Evolutionary conservation across 2,113 vertebrate genomes (phyloP), one percentile per base, ranked within the genome.

Genomic region (Rhea americana): DNA sequence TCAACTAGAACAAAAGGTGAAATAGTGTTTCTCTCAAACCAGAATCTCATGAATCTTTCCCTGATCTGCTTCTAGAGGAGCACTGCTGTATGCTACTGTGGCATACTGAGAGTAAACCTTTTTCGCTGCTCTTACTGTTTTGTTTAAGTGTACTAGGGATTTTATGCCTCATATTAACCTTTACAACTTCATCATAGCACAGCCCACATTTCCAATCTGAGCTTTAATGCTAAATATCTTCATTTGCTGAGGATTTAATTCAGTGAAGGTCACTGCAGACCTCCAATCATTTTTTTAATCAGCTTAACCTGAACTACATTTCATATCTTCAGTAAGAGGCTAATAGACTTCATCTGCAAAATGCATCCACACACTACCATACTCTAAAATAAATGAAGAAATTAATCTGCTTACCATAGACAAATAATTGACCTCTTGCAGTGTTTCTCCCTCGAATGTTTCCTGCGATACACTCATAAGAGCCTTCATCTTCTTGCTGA

Each of bases 401-500:
- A 51, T 35, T 9, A 90, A 87, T 92, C 84, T 85, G 82, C 97
- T 98, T 96, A 99, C 98, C 98, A 51, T 98, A 98, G 96, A 98
- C 98, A 79, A 98, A 56, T 53, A 99, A 98, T 86, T 98, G 98
- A 75, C 98, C 98, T 97, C 96, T 98, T 72, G 98, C 98, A 82
- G 96, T 82, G 82, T 98, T 99, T 90, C 63, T 96, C 96, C 98
- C 98, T 94, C 98, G 96, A 80, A 96, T 96, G 93, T 99, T 99
- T 94, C 97, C 98, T 11, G 98, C 98, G 1, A 93, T 51, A 51
- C 98, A 99, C 91, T 99, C 98, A 8, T 99, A 99, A 91, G 95
- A 87, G 6, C 98, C 98, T 81, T 98, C 98, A 45, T 99, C 99
- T 94, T 99, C 98, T 63, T 98, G 97, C 72, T 98, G 98, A 91